Conservation (phyloP, 2,888 invertebrate genomes). For the Horisme vitalbata region DNA sequence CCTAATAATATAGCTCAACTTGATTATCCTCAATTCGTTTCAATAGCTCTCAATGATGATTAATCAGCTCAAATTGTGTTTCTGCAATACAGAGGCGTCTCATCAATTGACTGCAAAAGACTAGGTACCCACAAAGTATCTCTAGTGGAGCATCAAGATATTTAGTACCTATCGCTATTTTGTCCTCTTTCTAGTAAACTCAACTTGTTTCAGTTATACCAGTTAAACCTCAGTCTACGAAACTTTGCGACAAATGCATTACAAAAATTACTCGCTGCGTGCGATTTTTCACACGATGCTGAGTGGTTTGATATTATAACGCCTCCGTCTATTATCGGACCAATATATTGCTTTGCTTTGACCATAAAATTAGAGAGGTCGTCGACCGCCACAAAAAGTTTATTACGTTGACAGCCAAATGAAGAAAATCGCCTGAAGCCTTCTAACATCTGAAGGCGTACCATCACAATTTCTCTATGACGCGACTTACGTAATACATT, state of each 20-base stretch:
- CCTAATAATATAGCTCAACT: constrained; percentile 30
- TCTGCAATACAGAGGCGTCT: constrained; percentile 28
- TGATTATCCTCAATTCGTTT: constrained; percentile 46
- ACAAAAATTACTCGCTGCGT: constrained; percentile 33
- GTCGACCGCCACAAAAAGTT: constrained; percentile 56
- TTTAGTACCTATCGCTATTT: no score
- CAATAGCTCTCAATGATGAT: constrained; percentile 47
- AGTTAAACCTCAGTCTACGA: no score
- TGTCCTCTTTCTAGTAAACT: no score
- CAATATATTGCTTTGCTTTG: constrained; percentile 67
- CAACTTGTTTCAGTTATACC: no score
- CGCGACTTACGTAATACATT: constrained; percentile 62
- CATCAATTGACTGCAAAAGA: constrained; percentile 28
- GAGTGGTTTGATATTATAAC: constrained; percentile 68
- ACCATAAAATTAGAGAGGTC: constrained; percentile 68
- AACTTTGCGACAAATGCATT: background rate
- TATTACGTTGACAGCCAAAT: constrained; percentile 60
- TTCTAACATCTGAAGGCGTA: constrained; percentile 64
- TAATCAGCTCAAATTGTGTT: constrained; percentile 41
- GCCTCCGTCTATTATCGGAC: constrained; percentile 67
- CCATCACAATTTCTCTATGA: constrained; percentile 69
- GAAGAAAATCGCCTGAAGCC: constrained; percentile 70
- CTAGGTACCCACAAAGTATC: constrained; percentile 7
- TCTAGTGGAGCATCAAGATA: no score
- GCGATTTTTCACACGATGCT: constrained; percentile 58